Evolutionary conservation across 2,113 vertebrate species (phyloP), one percentile per base, ranked within the genome.

Genomic region (Paramormyrops kingsleyae): DNA sequence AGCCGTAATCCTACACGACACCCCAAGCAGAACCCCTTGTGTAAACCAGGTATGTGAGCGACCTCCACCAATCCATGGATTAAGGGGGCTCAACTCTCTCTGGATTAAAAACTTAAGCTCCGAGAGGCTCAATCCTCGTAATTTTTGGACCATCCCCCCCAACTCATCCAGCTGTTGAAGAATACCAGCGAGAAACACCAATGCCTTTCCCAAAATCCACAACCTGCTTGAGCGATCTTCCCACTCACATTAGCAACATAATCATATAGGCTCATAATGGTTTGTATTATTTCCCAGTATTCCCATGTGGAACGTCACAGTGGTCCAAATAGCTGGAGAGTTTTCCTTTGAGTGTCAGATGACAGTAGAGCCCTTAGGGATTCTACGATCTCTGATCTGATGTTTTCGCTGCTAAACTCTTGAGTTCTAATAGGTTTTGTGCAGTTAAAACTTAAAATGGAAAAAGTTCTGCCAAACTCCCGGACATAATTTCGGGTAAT

Each of bases 31-130:
- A 24, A 7, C 21, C 56, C 42, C 8, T 44, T 17, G 74, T 62
- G 66, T 83, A 88, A 89, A 83, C 15, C 44, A 47, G 83, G 87
- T 87, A 47, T 59, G 19, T 19, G 35, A 46, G 88, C 17, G 42
- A 62, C 83, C 88, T 59, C 74, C 56, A 49, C 74, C 21, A 62
- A 52, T n/a, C 31, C 24, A 35, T 17, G 70, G 90, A 91, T 90
- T 90, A 90, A 50, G 3, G 21, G 24, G 50, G 66, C n/a, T 87
- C 66, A 56, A 83, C 52, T 88, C 46, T 49, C 88, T 89, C 59
- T 56, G 24, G 83, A 87, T 89, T 89, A 83, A 91, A 44, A 74
- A 77, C 86, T 83, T 84, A 89, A 91, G n/a, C 90, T 84, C 31
- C 46, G 7, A 85, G 74, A 31, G 39, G 7, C 56, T 39, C 31